Conservation (phyloP, 2,888 invertebrate genomes). For the Fragum whitleyi region DNA sequence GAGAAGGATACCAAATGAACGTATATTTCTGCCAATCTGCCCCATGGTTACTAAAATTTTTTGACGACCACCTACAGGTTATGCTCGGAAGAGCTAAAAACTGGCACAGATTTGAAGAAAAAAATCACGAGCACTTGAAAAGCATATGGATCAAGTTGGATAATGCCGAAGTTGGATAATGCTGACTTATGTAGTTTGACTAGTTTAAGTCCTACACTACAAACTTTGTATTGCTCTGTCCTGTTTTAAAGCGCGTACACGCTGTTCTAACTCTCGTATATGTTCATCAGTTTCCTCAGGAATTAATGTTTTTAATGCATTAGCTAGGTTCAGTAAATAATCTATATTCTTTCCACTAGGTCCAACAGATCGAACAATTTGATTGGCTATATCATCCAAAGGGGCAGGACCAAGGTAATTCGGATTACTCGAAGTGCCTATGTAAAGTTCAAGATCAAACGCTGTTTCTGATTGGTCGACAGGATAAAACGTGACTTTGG, state of each 20-base stretch:
- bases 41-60: too few relatives aligned
- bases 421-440: conserved; percentile 93
- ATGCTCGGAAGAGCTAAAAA: too few relatives aligned
- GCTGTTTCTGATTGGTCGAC: conserved; percentile 83
- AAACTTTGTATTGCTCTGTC: neutral
- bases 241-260: conserved; percentile 84
- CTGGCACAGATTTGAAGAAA: too few relatives aligned
- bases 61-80: too few relatives aligned
- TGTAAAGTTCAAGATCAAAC: conserved; percentile 91
- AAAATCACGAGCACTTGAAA: too few relatives aligned
- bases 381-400: conserved; percentile 91
- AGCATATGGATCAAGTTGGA: too few relatives aligned
- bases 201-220: neutral
- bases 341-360: conserved; percentile 96
- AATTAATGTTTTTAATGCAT: conserved; percentile 91
- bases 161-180: too few relatives aligned
- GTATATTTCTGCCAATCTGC: too few relatives aligned
- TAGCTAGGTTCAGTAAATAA: conserved; percentile 94
- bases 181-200: too few relatives aligned
- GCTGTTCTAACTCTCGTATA: conserved; percentile 90
- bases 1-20: too few relatives aligned
- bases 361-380: conserved; percentile 90
- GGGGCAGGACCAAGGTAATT: conserved; percentile 92
- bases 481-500: conserved; percentile 91
- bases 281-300: conserved; percentile 91